Base-by-base conservation (phyloP, 2,888 invertebrate genomes). In the Rosalia funebris region DNA sequence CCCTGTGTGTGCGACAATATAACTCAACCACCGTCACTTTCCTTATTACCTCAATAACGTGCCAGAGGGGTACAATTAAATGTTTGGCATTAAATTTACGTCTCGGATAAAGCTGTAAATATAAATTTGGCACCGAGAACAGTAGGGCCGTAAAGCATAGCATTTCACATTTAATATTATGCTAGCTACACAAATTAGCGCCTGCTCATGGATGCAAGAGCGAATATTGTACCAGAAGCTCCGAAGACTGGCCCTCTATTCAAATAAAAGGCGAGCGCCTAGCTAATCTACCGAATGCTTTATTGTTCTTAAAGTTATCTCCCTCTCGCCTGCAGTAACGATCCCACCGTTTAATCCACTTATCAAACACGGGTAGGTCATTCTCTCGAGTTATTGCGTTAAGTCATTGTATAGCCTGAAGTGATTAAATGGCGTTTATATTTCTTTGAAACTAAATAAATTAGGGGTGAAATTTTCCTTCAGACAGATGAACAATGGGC, bases 331-430 rank as follows among this genome's bases (percentile, higher is more conserved):
- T 3, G 11, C 5, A 7, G 11, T 11, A 11, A 34, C 2, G 34
- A 34, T 34, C 2, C 34, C 34, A 34, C 10, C 16, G 41, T 42
- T 42, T 16, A 42, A 42, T 42, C 11, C 9, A 7, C 41, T 42
- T 17, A 17, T 42, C 14, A 10, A 4, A 42, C 41, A 42, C 17
- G 7, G 37, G 11, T n/a, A 42, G 41, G 41, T 15, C 39, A 10
- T 39, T 10, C 17, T 10, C 14, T 17, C 10, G 10, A 42, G 41
- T 10, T 15, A 42, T 16, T 17, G 15, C 15, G 15, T 42, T 42
- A 37, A 12, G 41, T 17, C 17, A 42, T 42, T 14, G 17, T 15
- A 14, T 7, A 14, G 11, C 37, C 14, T 37, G 37, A 7, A 25
- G n/a, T 25, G 25, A 25, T 25, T 25, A 37, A 37, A 37, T n/a